Conservation (phyloP, 1,140 invertebrate species). For the Trachymyrmex cornetzi region DNA sequence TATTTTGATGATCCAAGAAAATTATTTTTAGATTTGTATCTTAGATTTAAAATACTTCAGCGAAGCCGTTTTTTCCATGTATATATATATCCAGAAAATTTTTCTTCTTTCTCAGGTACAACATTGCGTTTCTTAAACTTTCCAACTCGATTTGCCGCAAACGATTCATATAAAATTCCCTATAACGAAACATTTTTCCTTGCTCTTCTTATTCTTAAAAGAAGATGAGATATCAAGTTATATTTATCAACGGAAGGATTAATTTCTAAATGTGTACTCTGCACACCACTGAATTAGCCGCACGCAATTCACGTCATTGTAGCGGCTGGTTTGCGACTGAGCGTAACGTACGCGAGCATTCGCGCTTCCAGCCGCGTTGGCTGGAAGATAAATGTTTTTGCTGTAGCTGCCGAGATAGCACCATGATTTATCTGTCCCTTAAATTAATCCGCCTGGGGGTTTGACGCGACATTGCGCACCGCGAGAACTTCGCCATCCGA, state of each 20-base stretch:
- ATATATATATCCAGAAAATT: neutral
- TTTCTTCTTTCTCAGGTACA: neutral
- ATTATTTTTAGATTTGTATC: no score
- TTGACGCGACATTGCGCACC: conserved; percentile 63
- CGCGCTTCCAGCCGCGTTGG: conserved; percentile 50
- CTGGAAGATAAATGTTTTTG: conserved; percentile 72
- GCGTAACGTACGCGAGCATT: conserved; percentile 31
- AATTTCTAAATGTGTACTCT: neutral
- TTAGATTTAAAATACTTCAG: no score
- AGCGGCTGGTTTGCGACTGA: conserved; percentile 52
- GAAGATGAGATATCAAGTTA: neutral
- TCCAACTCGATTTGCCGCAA: neutral
- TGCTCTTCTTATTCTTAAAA: neutral
- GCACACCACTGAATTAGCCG: conserved; percentile 29
- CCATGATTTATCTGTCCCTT: conserved; percentile 73
- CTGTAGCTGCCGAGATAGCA: conserved; percentile 65
- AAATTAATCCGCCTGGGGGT: conserved; percentile 72
- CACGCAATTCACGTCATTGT: conserved; percentile 60
- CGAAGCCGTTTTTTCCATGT: no score
- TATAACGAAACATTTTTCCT: neutral
- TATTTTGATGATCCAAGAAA: no score
- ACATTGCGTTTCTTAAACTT: neutral
- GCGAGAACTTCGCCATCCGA: conserved; percentile 63
- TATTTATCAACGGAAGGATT: neutral
- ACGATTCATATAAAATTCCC: neutral